Base-by-base conservation (phyloP, 1,140 invertebrate genomes). In the Drosophila chauvacae region DNA sequence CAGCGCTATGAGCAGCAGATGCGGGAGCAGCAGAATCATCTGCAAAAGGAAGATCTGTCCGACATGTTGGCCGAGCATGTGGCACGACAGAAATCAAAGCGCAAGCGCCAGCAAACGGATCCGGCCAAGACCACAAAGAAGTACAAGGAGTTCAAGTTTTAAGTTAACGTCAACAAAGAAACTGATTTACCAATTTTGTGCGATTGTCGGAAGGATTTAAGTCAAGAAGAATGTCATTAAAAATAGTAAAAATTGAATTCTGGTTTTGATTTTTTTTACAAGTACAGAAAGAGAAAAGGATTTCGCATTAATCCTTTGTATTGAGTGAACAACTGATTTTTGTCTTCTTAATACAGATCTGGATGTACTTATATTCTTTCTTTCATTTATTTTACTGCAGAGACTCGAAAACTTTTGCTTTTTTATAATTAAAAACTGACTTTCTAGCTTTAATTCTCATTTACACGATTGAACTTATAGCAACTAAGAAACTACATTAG, bases 41-140 rank as follows among this genome's bases (percentile, higher is more conserved):
- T 97, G 37, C 96, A 96, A 72, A 96, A 97, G 74, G 99, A 99
- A 94, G 99, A 99, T 94, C 94, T 99, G 14, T 98, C 97, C 23
- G 98, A 99, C 91, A 99, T 99, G 98, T 95, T 99, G 69, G 98
- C 98, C 26, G 98, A 99, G 93, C 98, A 99, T 93, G 97, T 98
- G 23, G 97, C 98, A 26, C 95, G 98, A 80, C 97, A 99, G 92
- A 98, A 97, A 94, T 96, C 96, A 91, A 98, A 99, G 93, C 95
- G 98, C 74, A 98, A 98, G 91, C 94, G 97, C 47, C 97, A 98
- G 86, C 97, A 98, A 93, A 96, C 96, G 59, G 97, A 97, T 90
- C 95, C 96, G 11, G 98, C 98, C 93, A 96, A 96, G 10, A 98
- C 98, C 93, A 96, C 96, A 85, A 99, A 99, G 93, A 99, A 99